Evolutionary conservation across 2,797 vertebrate species (phyloP).

Genomic region (Sebastes aleutianus): DNA sequence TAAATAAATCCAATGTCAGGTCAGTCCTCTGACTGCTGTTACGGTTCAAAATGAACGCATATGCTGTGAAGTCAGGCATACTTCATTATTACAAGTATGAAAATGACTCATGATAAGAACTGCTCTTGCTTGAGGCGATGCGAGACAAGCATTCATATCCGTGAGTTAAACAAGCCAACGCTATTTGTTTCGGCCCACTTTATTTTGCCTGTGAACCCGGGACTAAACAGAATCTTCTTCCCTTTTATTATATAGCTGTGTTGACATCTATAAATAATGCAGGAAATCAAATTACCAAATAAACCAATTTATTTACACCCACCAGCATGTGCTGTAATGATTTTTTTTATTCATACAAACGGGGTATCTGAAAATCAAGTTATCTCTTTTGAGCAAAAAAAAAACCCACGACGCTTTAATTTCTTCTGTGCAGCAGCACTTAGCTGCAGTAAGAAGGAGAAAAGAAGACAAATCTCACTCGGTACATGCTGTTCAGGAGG

Average conservation of each 20-base stretch:
- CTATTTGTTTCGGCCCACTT: constrained; percentile 54
- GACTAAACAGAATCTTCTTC: constrained; percentile 16
- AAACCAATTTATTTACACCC: constrained; percentile 70
- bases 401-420: constrained; percentile 17
- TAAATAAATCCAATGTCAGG: constrained; percentile 4
- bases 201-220: constrained; percentile 40
- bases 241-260: constrained; percentile 28
- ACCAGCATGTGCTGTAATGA: constrained; percentile 49
- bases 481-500: constrained; percentile 44
- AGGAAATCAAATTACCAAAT: constrained; percentile 57
- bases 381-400: constrained; percentile 4
- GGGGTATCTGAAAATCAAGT: constrained; percentile 44
- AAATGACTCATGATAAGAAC: constrained; percentile 64
- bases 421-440: constrained; percentile 19
- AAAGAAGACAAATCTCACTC: not conserved
- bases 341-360: constrained; percentile 51
- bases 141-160: constrained; percentile 51
- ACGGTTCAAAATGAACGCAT: constrained; percentile 33
- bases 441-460: not conserved
- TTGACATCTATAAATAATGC: constrained; percentile 63
- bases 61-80: constrained; percentile 21
- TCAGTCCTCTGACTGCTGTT: constrained; percentile 7
- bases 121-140: constrained; percentile 51
- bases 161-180: constrained; percentile 46
- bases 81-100: constrained; percentile 62